Conservation (phyloP, 2,113 vertebrate species). For the Brachyhypopomus occidentalis region DNA sequence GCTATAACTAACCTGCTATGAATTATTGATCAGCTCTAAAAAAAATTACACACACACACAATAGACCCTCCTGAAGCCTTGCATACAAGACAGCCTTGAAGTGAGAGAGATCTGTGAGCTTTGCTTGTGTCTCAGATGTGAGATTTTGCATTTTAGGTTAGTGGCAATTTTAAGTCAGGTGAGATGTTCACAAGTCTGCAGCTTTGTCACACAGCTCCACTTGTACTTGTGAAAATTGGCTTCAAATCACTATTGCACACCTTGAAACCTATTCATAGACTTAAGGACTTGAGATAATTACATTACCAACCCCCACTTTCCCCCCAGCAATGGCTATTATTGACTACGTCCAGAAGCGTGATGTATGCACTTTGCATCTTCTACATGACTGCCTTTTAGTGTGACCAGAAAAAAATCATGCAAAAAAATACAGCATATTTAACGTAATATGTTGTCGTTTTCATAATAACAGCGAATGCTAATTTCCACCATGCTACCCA, state of each 20-base stretch:
- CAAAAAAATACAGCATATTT: not conserved
- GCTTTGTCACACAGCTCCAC: conserved; percentile 28
- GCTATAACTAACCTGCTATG: conserved; percentile 58
- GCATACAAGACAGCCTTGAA: not conserved
- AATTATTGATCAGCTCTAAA: conserved; percentile 62
- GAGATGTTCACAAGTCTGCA: conserved; percentile 44
- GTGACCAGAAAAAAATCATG: not conserved
- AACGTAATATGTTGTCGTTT: too few relatives aligned
- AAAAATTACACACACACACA: conserved; percentile 21
- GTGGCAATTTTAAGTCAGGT: conserved; percentile 21
- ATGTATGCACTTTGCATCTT: not conserved
- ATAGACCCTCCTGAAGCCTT: conserved; percentile 18
- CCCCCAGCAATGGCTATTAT: not conserved
- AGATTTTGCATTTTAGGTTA: conserved; percentile 26
- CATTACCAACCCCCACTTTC: not conserved
- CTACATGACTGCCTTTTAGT: not conserved
- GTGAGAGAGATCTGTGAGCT: not conserved
- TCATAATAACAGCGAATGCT: not conserved
- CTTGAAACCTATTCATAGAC: conserved; percentile 5
- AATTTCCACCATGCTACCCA: not conserved
- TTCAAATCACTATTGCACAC: not conserved
- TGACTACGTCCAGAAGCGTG: not conserved
- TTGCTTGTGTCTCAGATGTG: conserved; percentile 7
- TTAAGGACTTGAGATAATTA: not conserved
- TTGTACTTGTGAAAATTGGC: conserved; percentile 1